Conservation (phyloP, 1,140 invertebrate genomes). For the Sminthurinus signatus region DNA sequence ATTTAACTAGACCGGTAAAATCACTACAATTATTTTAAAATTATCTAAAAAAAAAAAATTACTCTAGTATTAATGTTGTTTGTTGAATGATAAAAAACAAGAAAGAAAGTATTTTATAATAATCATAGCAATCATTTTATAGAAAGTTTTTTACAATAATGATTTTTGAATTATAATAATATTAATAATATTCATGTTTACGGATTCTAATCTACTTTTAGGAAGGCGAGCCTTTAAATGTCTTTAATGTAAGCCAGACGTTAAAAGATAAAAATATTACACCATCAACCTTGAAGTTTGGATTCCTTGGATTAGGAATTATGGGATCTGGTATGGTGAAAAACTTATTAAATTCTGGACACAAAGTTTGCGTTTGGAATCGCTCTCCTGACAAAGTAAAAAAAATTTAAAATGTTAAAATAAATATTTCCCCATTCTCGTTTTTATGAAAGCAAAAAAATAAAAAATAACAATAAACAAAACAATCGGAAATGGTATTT, state of each 20-base stretch:
- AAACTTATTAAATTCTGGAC: constrained; percentile 88
- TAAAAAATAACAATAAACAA: no score
- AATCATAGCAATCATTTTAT: background rate
- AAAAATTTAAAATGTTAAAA: no score
- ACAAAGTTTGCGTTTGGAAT: constrained; percentile 91
- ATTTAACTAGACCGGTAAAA: constrained; percentile 62
- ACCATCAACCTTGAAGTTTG: constrained; percentile 80
- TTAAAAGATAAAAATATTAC: constrained; percentile 78
- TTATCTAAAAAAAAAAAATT: no score
- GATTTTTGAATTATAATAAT: background rate
- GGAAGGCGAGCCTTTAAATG: constrained; percentile 66
- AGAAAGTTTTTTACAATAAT: background rate
- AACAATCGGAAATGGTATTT: no score
- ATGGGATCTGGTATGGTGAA: constrained; percentile 96
- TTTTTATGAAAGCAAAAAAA: no score
- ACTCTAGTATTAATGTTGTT: no score
- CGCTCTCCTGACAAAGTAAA: constrained; percentile 83
- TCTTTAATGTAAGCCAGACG: constrained; percentile 68
- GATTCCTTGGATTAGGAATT: constrained; percentile 89
- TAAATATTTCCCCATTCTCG: no score
- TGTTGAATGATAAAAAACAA: no score
- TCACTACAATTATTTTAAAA: constrained; percentile 3
- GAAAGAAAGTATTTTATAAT: no score
- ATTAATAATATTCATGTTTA: background rate
- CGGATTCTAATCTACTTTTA: constrained; percentile 42